Evolutionary conservation across 2,113 vertebrate genomes (phyloP).

Genomic region (Delphinapterus leucas): DNA sequence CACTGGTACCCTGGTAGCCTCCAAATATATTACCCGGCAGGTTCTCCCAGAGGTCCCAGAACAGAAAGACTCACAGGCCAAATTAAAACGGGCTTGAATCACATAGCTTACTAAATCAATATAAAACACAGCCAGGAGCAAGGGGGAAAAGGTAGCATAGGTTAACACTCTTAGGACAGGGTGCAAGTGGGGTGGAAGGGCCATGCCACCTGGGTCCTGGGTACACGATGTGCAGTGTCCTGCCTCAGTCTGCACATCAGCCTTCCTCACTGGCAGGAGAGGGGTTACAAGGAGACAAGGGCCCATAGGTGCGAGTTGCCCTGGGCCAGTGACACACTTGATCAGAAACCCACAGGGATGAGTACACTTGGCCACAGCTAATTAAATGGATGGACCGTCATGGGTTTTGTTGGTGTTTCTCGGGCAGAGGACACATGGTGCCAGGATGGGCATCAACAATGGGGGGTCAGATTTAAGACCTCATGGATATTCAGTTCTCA

Average conservation of each 20-base stretch:
- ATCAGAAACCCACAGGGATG: neutral
- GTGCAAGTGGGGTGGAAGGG: neutral
- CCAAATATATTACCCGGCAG: too few relatives aligned
- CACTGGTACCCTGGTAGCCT: neutral
- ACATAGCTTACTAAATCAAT: neutral
- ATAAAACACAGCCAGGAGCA: neutral
- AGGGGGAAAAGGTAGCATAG: neutral
- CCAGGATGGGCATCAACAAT: neutral
- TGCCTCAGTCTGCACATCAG: neutral
- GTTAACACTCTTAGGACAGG: neutral
- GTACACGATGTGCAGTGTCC: accelerated
- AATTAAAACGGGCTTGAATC: neutral
- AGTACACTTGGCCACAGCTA: neutral
- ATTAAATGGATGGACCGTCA: neutral
- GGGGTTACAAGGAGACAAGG: neutral
- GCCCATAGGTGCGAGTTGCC: neutral
- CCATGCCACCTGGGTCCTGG: neutral
- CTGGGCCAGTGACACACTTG: neutral
- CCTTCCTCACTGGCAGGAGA: neutral
- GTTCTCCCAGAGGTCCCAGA: neutral
- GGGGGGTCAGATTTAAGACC: neutral
- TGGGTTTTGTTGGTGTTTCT: neutral
- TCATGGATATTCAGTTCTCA: neutral
- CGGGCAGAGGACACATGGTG: neutral
- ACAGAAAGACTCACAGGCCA: neutral